Evolutionary conservation across 2,888 invertebrate species (phyloP), one percentile per base, ranked within the genome.

Genomic region (Cyclophora albipunctata): DNA sequence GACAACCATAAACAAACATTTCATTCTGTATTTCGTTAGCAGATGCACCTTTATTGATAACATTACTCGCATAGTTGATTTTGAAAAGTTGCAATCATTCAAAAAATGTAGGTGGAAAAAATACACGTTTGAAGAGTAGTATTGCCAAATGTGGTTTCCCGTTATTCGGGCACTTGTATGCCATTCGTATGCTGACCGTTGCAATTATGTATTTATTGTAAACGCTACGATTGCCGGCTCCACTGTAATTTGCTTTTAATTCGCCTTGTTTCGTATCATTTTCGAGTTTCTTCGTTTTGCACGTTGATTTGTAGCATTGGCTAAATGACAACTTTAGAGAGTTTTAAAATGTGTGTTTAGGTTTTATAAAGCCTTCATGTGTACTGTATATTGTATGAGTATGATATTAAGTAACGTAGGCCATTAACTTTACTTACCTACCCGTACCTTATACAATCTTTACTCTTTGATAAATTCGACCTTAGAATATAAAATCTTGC

Each of bases 171-270:
- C 49, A 53, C 49, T 55, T 55, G 51, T 49, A 51, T 41, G 54
- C 52, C 54, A 55, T 55, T 55, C 75, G 84, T 81, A 82, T 79
- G 78, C 85, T 79, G 81, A 72, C 78, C 81, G 71, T 87, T 37
- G 80, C 88, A 89, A 89, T 89, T 89, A 89, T 87, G 89, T 89
- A 83, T 89, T 89, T 89, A 89, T 88, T 87, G 87, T 89, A 89
- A 89, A 87, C 84, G 89, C 78, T 75, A 83, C 81, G 84, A 84
- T 85, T 84, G 84, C 86, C 80, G 75, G 73, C 78, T 74, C 78
- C 68, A 34, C 85, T 82, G 82, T 86, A 88, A 88, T 88, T 88
- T 84, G 79, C 79, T 83, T 88, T 88, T 88, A 88, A 88, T 89
- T 89, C 83, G 79, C 73, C 79, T 78, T 70, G 79, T 84, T 87